Base-by-base conservation (phyloP, 2,888 invertebrate genomes). In the Euphydryas editha region DNA sequence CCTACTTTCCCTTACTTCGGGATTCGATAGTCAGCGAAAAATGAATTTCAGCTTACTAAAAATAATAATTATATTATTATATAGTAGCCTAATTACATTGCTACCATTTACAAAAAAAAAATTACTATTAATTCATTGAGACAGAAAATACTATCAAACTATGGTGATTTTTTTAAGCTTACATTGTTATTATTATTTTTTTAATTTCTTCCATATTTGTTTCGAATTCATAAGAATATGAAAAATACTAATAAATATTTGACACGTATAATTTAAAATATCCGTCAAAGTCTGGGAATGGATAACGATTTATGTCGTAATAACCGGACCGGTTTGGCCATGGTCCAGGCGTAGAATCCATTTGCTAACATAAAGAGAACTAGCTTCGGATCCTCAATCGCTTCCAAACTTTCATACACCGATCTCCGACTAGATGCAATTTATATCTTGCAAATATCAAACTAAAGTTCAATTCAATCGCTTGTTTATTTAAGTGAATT, bases 241-340 rank as follows among this genome's bases (percentile, higher is more conserved):
- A 44, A 47, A 15, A 15, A 21, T 51, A 51, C 24, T 36, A 54
- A 54, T 30, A 54, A 54, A 17, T n/a, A 54, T n/a, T 30, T 54
- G 17, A 54, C 21, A 54, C 17, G 24, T 54, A 11, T n/a, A n/a
- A 54, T 36, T 36, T 17, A 36, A 8, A 21, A 62, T 62, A 56
- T 56, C 56, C 44, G 70, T 75, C 77, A 77, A 78, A 79, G 65
- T n/a, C 73, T 67, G 68, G 63, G 59, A 57, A 62, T 69, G 75
- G 78, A 83, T 86, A 81, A 79, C 78, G 78, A 86, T 87, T 87
- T 86, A 86, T 82, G 80, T 76, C 71, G 82, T 79, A 83, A 84
- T 87, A 84, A 81, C 75, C 70, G 71, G 73, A 73, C 76, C 72
- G 67, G 68, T 69, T 82, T 88, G 87, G 86, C 84, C 70, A 62